Evolutionary conservation across 2,888 invertebrate genomes (phyloP), one percentile per base, ranked within the genome.

Genomic region (Cremastinae sp.): DNA sequence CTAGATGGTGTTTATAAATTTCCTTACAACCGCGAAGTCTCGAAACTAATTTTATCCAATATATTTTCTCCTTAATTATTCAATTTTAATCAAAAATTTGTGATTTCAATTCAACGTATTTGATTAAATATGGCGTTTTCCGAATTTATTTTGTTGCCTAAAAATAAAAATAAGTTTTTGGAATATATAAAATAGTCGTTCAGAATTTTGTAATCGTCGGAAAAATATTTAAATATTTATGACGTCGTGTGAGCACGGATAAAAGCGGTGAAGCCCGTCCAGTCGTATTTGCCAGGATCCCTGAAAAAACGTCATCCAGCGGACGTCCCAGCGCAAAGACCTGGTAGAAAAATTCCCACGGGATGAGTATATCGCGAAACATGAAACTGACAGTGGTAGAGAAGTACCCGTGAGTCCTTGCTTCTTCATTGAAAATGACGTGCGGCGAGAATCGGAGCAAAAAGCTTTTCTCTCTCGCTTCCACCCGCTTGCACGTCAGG

Each of bases 341-440:
- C 49, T 49, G 56, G 61, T 22, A 78, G 79, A 82, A 80, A 80
- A 78, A 79, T 87, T 16, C 86, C 86, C 85, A 78, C 74, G 87
- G 85, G 87, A 83, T 81, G 81, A 81, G 85, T 85, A 85, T 86
- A 28, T 28, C 85, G 84, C 83, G 83, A 84, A 82, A 86, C 81
- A 80, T 82, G 81, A 83, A 86, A 86, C 88, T 87, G 88, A 87
- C 87, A 86, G 83, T 83, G 84, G 83, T 80, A 83, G 84, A 82
- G 84, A 82, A 80, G 82, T 78, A 83, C 83, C 81, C 75, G 77
- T 65, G 76, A 20, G 74, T 75, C 81, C 79, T 72, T 64, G 79
- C 82, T 79, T 80, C 80, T 84, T 87, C 87, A 88, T 88, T 87
- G 87, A 83, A 88, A 77, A 81, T 83, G 88, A 87, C 87, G 82